Conservation (phyloP, 2,888 invertebrate genomes). For the Diabrotica balteata region DNA sequence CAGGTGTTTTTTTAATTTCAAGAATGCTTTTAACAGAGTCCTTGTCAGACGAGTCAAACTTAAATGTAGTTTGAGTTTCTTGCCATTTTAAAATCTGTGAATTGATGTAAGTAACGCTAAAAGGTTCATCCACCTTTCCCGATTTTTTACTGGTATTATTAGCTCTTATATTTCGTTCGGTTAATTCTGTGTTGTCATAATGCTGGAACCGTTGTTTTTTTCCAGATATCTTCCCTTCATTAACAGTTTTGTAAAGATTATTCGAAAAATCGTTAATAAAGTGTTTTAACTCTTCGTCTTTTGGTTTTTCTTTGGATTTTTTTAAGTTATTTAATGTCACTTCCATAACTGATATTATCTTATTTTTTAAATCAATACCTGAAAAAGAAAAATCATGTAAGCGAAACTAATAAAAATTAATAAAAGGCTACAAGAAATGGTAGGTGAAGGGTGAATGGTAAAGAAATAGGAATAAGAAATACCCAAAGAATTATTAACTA, state of each 20-base stretch:
- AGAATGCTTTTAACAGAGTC: constrained; percentile 22
- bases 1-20: constrained; percentile 24
- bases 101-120: constrained; percentile 49
- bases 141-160: background rate
- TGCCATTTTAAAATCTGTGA: constrained; percentile 50
- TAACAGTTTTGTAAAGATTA: constrained; percentile 28
- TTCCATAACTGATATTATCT: constrained; percentile 50
- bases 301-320: constrained; percentile 36
- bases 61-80: constrained; percentile 44
- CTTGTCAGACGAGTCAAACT: constrained; percentile 37
- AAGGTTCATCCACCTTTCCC: constrained; percentile 27
- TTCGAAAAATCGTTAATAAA: constrained; percentile 26
- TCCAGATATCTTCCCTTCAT: constrained; percentile 6
- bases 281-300: constrained; percentile 27
- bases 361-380: constrained; percentile 53
- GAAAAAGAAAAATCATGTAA: too few species aligned
- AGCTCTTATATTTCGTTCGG: background rate
- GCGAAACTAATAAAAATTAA: too few species aligned
- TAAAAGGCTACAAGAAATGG: too few species aligned
- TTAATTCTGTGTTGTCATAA: constrained; percentile 1
- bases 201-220: background rate
- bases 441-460: too few species aligned
- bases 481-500: too few species aligned
- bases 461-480: too few species aligned
- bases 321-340: constrained; percentile 45